phyloP scores from a whole-genome alignment of 2,888 invertebrate species.

The Harpagoxenus sublaevis region DNA sequence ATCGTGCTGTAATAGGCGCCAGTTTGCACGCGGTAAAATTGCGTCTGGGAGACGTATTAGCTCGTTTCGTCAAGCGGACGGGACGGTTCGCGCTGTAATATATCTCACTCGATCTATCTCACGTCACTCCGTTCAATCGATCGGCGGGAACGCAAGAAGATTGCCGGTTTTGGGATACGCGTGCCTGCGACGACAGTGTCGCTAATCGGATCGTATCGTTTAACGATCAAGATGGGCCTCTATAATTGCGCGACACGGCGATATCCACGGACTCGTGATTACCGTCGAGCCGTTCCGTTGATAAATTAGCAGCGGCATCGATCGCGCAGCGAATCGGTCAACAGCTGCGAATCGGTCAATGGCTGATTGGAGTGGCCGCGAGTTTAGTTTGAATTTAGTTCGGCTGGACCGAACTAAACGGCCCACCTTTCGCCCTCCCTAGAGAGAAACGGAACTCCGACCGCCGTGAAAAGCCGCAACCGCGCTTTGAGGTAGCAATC shows the following conservation, averaged over 20 bases:
- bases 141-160: background rate
- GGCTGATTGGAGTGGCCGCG: conserved; percentile 82
- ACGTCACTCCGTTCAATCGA: conserved; percentile 40
- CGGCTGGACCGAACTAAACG: conserved; percentile 58
- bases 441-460: conserved; percentile 61
- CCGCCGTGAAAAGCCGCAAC: conserved; percentile 67
- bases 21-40: conserved; percentile 14
- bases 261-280: background rate
- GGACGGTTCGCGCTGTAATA: conserved; percentile 1
- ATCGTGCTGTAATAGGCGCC: background rate
- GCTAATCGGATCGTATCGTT: conserved; percentile 24
- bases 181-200: background rate
- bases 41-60: background rate
- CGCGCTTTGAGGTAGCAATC: conserved; percentile 64
- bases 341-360: conserved; percentile 79
- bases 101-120: conserved; percentile 34
- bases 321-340: conserved; percentile 79
- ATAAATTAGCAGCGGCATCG: conserved; percentile 75
- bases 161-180: background rate
- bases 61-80: background rate
- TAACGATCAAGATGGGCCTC: conserved; percentile 18
- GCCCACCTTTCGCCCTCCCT: conserved; percentile 55
- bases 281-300: conserved; percentile 57
- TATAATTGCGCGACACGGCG: background rate
- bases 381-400: conserved; percentile 83